Percentiles rank a stretch among this genome's conserved stretches.
Conservation (phyloP, 2,797 vertebrate species). For the Phalanger gymnotis region DNA sequence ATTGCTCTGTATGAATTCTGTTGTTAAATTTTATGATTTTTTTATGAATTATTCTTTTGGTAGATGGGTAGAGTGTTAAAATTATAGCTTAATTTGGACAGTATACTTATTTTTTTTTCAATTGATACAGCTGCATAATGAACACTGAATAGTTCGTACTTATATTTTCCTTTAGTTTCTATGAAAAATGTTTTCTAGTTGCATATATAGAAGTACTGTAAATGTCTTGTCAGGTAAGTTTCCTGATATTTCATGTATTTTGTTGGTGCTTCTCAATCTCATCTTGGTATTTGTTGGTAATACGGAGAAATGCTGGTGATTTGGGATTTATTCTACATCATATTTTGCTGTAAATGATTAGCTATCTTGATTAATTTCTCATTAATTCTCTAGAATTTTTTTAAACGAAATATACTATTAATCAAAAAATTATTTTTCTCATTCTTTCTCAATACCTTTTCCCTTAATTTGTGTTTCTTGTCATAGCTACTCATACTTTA, state of each 20-base stretch:
- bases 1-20: not conserved
- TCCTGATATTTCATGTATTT: not conserved
- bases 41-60: not conserved
- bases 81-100: not conserved
- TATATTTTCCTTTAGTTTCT: not conserved
- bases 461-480: not conserved
- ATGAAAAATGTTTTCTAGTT: not conserved
- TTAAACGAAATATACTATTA: not conserved
- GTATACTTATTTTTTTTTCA: not conserved
- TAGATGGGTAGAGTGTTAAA: not conserved
- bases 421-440: not conserved
- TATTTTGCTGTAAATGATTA: not conserved
- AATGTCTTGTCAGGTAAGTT: not conserved
- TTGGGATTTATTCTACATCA: not conserved
- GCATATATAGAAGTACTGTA: not conserved
- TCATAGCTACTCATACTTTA: not conserved
- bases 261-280: not conserved
- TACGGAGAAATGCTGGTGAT: not conserved
- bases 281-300: not conserved
- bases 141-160: not conserved
- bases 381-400: not conserved
- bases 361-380: not conserved
- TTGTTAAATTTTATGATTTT: not conserved
- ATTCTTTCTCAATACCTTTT: not conserved
- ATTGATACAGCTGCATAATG: not conserved